Evolutionary conservation across 2,888 invertebrate genomes (phyloP).

Genomic region (Flabesymbios commensalis): DNA sequence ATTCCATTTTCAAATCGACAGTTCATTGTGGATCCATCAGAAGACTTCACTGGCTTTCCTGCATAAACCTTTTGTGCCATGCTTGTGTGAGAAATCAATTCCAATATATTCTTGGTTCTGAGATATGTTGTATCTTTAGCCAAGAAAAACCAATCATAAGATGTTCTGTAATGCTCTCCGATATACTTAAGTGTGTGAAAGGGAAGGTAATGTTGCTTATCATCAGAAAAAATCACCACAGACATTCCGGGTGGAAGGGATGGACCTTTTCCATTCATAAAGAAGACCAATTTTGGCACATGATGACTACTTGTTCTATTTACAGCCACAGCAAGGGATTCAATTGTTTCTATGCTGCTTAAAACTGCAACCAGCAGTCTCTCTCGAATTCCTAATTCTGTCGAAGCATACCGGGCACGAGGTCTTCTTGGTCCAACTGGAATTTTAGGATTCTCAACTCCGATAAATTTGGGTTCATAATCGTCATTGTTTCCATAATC

Average conservation of each 20-base stretch:
- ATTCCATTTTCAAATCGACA: conserved; percentile 78
- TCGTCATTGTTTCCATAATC: conserved; percentile 33
- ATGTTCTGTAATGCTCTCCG: conserved; percentile 83
- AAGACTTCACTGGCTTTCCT: conserved; percentile 66
- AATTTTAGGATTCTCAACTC: too few relatives aligned
- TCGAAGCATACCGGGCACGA: conserved; percentile 90
- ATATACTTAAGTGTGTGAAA: conserved; percentile 89
- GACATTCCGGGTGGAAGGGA: conserved; percentile 44
- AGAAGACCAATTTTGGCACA: conserved; percentile 82
- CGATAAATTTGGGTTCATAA: conserved; percentile 44
- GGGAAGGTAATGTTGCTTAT: conserved; percentile 74
- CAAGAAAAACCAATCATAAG: conserved; percentile 91
- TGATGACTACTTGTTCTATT: conserved; percentile 85
- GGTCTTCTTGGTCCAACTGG: too few relatives aligned
- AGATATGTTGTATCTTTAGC: conserved; percentile 84
- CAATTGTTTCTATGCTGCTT: conserved; percentile 64
- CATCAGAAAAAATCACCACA: conserved; percentile 86
- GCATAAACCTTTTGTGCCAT: conserved; percentile 84
- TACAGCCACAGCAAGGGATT: conserved; percentile 77
- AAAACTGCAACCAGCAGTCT: conserved; percentile 86
- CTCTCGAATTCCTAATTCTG: conserved; percentile 90
- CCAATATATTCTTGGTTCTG: conserved; percentile 75
- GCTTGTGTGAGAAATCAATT: conserved; percentile 77
- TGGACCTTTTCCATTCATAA: conserved; percentile 64
- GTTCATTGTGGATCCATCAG: conserved; percentile 30